Evolutionary conservation across 2,797 vertebrate genomes (phyloP).

Genomic region (Sciurus carolinensis): DNA sequence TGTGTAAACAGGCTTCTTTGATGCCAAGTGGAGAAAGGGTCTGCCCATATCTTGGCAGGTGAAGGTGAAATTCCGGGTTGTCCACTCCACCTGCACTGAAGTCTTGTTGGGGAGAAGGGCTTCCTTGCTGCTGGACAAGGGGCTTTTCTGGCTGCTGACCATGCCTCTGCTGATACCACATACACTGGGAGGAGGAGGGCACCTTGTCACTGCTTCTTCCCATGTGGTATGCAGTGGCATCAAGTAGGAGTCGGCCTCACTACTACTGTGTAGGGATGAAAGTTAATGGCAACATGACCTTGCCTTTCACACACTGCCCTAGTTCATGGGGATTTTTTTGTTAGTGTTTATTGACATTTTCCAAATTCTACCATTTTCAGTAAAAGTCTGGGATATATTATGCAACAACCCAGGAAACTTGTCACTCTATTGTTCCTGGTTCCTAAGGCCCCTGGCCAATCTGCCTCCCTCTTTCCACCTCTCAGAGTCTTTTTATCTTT

Average conservation of each 20-base stretch:
- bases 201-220: background rate
- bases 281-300: background rate
- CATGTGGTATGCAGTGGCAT: background rate
- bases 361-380: background rate
- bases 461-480: background rate
- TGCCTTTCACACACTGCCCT: background rate
- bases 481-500: background rate
- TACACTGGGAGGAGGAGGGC: background rate
- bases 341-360: background rate
- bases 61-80: fast-evolving
- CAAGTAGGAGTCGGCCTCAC: too few relatives aligned
- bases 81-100: too few relatives aligned
- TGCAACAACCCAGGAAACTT: background rate
- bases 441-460: background rate
- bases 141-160: fast-evolving
- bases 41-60: fast-evolving
- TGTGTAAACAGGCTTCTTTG: background rate
- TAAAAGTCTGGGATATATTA: background rate
- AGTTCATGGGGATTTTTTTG: background rate
- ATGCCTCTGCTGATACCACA: background rate
- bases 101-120: too few relatives aligned
- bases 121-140: background rate
- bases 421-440: too few relatives aligned
- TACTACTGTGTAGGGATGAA: background rate
- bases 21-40: background rate